Evolutionary conservation across 1,140 invertebrate species (phyloP).

Genomic region (Zophobas atratus): DNA sequence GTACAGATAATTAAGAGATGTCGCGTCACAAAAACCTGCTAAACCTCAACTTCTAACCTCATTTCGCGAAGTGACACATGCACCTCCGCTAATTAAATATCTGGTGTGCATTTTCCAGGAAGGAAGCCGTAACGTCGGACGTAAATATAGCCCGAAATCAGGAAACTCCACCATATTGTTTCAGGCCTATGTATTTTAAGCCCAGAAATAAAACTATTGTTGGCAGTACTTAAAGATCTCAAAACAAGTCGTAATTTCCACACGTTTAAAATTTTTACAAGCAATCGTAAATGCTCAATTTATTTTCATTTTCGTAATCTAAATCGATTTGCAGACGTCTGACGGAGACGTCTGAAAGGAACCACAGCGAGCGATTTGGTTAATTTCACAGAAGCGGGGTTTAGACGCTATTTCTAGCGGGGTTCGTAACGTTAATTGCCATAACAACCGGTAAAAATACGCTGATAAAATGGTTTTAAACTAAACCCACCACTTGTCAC

Average conservation of each 20-base stretch:
- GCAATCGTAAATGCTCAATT: constrained; percentile 30
- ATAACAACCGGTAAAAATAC: too few relatives aligned
- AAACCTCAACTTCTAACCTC: too few relatives aligned
- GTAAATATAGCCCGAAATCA: constrained; percentile 23
- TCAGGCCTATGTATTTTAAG: constrained; percentile 27
- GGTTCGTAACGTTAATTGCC: too few relatives aligned
- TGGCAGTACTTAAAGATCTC: constrained; percentile 38
- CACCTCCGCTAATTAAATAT: too few relatives aligned
- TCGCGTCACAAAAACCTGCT: too few relatives aligned
- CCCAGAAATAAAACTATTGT: constrained; percentile 34
- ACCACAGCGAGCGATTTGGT: too few relatives aligned
- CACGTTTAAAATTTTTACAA: constrained; percentile 23
- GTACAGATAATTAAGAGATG: too few relatives aligned
- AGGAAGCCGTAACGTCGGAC: constrained; percentile 13
- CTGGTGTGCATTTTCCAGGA: background rate
- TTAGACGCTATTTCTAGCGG: too few relatives aligned
- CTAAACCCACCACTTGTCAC: too few relatives aligned
- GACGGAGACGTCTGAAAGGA: background rate
- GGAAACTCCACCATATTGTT: constrained; percentile 30
- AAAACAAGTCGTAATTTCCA: constrained; percentile 39
- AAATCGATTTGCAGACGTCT: constrained; percentile 29
- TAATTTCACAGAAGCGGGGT: too few relatives aligned
- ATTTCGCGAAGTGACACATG: too few relatives aligned
- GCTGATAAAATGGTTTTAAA: too few relatives aligned
- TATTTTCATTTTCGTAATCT: constrained; percentile 40